Base-by-base conservation (phyloP, 2,113 vertebrate species). In the Hippolais icterina region DNA sequence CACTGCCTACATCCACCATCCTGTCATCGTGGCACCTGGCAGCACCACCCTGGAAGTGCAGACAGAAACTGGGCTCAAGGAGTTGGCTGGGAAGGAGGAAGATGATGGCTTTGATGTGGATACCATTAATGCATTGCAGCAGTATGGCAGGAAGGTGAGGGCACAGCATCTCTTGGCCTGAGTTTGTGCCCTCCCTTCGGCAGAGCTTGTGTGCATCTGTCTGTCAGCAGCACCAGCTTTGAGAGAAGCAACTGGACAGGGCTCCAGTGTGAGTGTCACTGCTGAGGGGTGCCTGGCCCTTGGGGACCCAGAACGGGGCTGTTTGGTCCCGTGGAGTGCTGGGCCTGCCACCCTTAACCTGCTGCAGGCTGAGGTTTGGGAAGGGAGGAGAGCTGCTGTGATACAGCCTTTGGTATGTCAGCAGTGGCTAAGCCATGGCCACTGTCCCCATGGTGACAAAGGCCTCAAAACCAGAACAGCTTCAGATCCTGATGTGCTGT, bases 1-100 rank as follows among this genome's bases (percentile, higher is more conserved):
- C 95, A 98, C 98, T 16, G 98, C 98, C 66, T 98, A 98, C 83
- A 97, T 98, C 50, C 98, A 98, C 68, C 96, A 42, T 78, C 97
- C 98, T 19, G 85, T 92, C 54, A 44, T 97, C 5, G 2, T 98
- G 95, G 60, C 96, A 41, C 83, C 97, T 4, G 97, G 94, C 22
- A 89, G 97, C 95, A 87, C 98, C 83, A 92, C 98, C 91, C 95
- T 98, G 90, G 92, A 98, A 3, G 97, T 98, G 83, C 98, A 98
- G 91, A 93, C 97, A 39, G 97, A 97, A 92, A 63, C 96, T 33
- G 95, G 93, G 42, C 92, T 98, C 12, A 94, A 98, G 92, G 97
- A 97, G 74, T 31, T 98, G 87, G 74, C 96, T 16, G 53, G 83
- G 8, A 95, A 96, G 49, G 97, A 98, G 7, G 97, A 97, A 4